Evolutionary conservation across 2,797 vertebrate genomes (phyloP).

Genomic region (Macrochelys suwanniensis): DNA sequence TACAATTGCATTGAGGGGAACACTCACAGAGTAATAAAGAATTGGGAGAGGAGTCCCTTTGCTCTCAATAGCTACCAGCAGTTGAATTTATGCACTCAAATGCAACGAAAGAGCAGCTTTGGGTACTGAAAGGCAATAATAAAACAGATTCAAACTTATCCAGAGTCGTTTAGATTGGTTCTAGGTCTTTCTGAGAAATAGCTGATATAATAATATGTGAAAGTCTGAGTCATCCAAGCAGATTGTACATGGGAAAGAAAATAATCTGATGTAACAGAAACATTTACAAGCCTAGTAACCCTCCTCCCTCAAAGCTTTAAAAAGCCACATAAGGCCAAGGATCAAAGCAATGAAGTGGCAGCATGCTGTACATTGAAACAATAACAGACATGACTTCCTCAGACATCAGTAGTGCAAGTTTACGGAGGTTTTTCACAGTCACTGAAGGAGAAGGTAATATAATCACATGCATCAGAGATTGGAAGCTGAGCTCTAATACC

Average conservation of each 20-base stretch:
- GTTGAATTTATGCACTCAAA: slow-evolving; percentile 61
- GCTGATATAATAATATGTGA: slow-evolving; percentile 69
- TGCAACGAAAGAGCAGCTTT: slow-evolving; percentile 57
- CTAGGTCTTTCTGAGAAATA: slow-evolving; percentile 53
- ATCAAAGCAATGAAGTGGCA: slow-evolving; percentile 68
- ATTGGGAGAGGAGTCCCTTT: slow-evolving; percentile 34
- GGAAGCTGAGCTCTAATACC: slow-evolving; percentile 60
- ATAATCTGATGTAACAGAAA: slow-evolving; percentile 77
- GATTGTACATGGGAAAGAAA: slow-evolving; percentile 70
- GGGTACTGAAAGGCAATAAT: slow-evolving; percentile 66
- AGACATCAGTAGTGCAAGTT: slow-evolving; percentile 50
- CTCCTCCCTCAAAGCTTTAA: slow-evolving; percentile 62
- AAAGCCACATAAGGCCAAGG: slow-evolving; percentile 72
- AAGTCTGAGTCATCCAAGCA: slow-evolving; percentile 74
- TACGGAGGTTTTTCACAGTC: slow-evolving; percentile 62
- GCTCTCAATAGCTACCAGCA: slow-evolving; percentile 54
- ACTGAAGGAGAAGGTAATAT: slow-evolving; percentile 63
- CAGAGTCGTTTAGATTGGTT: slow-evolving; percentile 57
- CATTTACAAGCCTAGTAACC: slow-evolving; percentile 76
- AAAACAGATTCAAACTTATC: slow-evolving; percentile 71
- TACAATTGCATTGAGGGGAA: slow-evolving; percentile 35
- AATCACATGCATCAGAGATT: slow-evolving; percentile 71
- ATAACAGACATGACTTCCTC: slow-evolving; percentile 71
- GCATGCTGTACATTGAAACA: slow-evolving; percentile 62
- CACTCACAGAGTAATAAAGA: slow-evolving; percentile 42